Percentiles rank a stretch among this genome's conserved stretches.
phyloP scores from a whole-genome alignment of 2,113 vertebrate species.

The Vireo altiloquus region DNA sequence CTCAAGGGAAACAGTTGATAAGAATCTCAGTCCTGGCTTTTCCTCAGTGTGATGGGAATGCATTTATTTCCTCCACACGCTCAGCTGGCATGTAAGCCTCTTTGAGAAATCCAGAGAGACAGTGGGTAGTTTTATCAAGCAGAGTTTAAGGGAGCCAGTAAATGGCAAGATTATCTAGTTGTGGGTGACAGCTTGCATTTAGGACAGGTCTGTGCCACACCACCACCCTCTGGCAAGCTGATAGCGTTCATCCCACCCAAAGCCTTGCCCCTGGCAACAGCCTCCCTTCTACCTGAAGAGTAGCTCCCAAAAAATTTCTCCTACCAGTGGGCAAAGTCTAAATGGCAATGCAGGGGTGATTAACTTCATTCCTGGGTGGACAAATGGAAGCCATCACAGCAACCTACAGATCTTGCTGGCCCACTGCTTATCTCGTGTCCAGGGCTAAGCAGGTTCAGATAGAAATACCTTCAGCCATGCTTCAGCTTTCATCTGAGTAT shows the following conservation, averaged over 20 bases:
- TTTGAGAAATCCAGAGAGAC: background rate
- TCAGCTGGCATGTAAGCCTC: background rate
- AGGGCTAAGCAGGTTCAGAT: background rate
- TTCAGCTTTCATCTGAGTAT: background rate
- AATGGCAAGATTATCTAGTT: background rate
- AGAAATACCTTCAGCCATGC: background rate
- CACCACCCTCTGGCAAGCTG: background rate
- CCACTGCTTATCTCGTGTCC: background rate
- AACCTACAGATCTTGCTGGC: background rate
- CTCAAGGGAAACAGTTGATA: background rate
- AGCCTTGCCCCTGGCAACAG: background rate
- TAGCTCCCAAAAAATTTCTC: background rate
- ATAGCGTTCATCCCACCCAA: background rate
- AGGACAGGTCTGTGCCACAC: background rate
- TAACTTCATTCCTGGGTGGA: background rate
- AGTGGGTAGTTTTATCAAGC: background rate
- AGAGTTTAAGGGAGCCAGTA: background rate
- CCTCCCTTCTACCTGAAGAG: background rate
- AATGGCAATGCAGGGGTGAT: background rate
- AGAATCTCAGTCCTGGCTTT: background rate
- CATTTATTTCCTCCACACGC: background rate
- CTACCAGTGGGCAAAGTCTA: background rate
- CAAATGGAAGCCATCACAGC: background rate
- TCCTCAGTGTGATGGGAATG: background rate
- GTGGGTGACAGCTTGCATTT: background rate